A percentile compares a stretch with the other conserved stretches of the same genome.
These are phyloP conservation scores for Ornithoptera alexandrae DNA, from an alignment of 2,888 invertebrate genomes.

Conservation along the genomic window DNA sequence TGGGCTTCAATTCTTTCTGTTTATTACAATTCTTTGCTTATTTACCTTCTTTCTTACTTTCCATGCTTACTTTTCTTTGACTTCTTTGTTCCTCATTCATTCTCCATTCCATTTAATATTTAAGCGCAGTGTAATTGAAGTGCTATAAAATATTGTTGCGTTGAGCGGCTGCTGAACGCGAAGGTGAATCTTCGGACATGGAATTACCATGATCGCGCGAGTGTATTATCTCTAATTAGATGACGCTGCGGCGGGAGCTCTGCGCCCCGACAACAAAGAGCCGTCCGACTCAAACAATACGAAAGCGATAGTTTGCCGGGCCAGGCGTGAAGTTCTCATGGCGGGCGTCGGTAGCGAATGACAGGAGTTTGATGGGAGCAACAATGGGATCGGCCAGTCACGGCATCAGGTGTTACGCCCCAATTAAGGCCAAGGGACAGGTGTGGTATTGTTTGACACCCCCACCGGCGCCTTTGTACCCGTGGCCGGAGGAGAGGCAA, in stretches of 20 bases:
- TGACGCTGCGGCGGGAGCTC: not conserved
- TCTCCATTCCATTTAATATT: no score
- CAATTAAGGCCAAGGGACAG: constrained; percentile 38
- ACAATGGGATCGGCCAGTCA: constrained; percentile 26
- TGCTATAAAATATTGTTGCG: no score
- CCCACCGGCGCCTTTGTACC: not conserved
- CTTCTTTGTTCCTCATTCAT: no score
- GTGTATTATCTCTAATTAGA: constrained; percentile 14
- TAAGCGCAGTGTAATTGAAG: no score
- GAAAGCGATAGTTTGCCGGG: not conserved
- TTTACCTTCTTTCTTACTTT: no score
- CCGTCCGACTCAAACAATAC: constrained; percentile 8
- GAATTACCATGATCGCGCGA: constrained; percentile 1
- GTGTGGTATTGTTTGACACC: constrained; percentile 22
- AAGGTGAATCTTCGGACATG: not conserved
- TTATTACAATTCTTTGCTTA: no score
- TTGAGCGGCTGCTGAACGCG: no score
- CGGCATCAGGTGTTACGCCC: constrained; percentile 36
- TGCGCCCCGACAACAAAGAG: constrained; percentile 5
- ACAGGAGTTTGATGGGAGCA: constrained; percentile 39
- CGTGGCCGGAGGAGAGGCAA: not conserved
- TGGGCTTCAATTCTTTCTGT: no score
- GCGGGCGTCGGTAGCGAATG: constrained; percentile 37
- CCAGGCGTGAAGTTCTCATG: not conserved
- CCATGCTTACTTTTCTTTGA: no score